Evolutionary conservation across 2,888 invertebrate genomes (phyloP), one percentile per base, ranked within the genome.

Genomic region (Thecophora atra): DNA sequence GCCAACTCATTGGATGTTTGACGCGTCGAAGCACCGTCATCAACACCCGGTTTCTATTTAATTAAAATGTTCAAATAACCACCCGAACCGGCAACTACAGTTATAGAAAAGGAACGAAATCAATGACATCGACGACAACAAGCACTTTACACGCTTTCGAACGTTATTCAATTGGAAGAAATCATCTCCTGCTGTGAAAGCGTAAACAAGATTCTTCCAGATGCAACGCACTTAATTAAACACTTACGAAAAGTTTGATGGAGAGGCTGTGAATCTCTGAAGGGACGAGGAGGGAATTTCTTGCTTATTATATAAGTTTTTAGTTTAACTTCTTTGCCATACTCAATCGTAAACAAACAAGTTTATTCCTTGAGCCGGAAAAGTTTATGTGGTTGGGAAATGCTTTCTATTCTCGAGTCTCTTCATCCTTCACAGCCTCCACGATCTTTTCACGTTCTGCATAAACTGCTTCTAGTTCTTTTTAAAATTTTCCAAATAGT

Each of bases 1-100:
- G 26, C 26, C 28, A 58, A 21, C 26, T 64, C 24, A 44, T 26
- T 26, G 24, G 24, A 15, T 26, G 24, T 47, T 47, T 26, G 8
- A 26, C 17, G 42, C 42, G 19, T 42, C 13, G 42, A 63, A 42
- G 17, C 19, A 24, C n/a, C 19, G 17, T 28, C 15, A 65, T 65
- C 28, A 24, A 65, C 65, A 52, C 65, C 28, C 68, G 42, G 28
- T 26, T 58, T 51, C 13, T 30, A 42, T 58, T 56, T 52, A 68
- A 68, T 68, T 58, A 24, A 58, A 68, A 68, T 42, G 54, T 67
- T 37, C 1, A 24, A 24, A 24, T 21, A 56, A 21, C 6, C 26
- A 65, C 65, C 71, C 66, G 54, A 68, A 73, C 73, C 62, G 47
- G 74, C 72, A 72, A 65, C 62, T 17, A 19, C 44, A 24, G 64